Conservation (phyloP, 2,113 vertebrate species). For the Leucosticte australis region DNA sequence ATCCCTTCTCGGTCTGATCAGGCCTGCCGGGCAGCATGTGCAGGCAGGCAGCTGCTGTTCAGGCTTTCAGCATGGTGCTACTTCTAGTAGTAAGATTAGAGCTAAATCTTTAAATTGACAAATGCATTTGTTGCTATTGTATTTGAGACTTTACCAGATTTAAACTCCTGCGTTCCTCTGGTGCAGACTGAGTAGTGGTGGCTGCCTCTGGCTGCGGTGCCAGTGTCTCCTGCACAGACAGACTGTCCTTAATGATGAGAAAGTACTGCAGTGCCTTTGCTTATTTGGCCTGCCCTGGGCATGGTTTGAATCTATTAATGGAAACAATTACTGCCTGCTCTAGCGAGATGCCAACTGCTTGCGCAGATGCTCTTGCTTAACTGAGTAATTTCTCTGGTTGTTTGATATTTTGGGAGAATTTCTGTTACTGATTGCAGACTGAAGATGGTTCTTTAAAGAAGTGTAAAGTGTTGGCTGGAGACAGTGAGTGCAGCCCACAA, state of each 20-base stretch:
- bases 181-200: background rate
- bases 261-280: background rate
- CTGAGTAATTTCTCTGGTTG: background rate
- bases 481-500: background rate
- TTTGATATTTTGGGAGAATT: background rate
- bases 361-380: background rate
- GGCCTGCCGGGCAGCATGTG: background rate
- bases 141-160: background rate
- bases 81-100: background rate
- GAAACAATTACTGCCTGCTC: conserved; percentile 17
- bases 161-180: background rate
- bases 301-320: conserved; percentile 36
- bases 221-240: background rate
- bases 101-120: background rate
- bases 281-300: background rate
- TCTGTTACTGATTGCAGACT: background rate
- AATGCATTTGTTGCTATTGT: background rate
- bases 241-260: background rate
- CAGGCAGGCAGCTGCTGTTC: background rate
- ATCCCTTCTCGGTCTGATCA: background rate
- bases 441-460: background rate
- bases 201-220: background rate
- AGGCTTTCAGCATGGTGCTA: background rate
- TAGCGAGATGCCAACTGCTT: background rate
- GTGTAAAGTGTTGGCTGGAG: background rate